Evolutionary conservation across 2,113 vertebrate genomes (phyloP), one percentile per base, ranked within the genome.

Genomic region (Pedetes capensis): DNA sequence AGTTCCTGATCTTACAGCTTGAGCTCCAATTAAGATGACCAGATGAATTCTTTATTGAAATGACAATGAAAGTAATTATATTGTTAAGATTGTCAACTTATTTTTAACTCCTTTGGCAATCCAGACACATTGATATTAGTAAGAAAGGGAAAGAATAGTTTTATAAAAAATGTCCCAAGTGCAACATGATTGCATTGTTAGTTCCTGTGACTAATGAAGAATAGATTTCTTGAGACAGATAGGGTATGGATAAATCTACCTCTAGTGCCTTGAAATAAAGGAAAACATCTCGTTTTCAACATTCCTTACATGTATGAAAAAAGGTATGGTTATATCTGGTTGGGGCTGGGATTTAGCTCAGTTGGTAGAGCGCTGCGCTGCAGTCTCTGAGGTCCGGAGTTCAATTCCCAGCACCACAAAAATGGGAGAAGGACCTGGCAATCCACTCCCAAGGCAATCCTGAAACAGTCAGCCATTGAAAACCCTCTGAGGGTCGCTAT

Each of bases 31-130:
- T 27, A 76, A 84, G 42, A 93, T 39, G 88, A 57, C 22, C 23
- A n/a, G 49, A 83, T 88, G 64, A 72, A 63, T 80, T 87, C 71
- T 92, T 95, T 92, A 92, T 34, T 86, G 76, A 94, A 88, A 91
- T 34, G 49, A 91, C 82, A 93, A 93, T 57, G 86, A 69, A 85
- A 93, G 29, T 90, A 96, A 94, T 96, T 94, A 84, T 47, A 91
- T 89, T 90, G 44, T 92, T 95, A 96, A 69, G 55, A 64, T 10
- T 78, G 82, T 81, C 78, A 76, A 9, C 23, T 89, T 80, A 12
- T 68, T 80, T 29, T 47, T 74, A 29, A 74, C 9, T 44, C 16
- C 57, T 91, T 63, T 95, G 74, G 25, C 63, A 89, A 57, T 68
- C 12, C 29, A 90, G 81, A 87, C 32, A 47, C 39, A 23, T 6